A percentile compares a stretch with the other conserved stretches of the same genome.
Conservation (phyloP, 2,113 vertebrate species). For the Ptilorrhoa leucosticta region DNA sequence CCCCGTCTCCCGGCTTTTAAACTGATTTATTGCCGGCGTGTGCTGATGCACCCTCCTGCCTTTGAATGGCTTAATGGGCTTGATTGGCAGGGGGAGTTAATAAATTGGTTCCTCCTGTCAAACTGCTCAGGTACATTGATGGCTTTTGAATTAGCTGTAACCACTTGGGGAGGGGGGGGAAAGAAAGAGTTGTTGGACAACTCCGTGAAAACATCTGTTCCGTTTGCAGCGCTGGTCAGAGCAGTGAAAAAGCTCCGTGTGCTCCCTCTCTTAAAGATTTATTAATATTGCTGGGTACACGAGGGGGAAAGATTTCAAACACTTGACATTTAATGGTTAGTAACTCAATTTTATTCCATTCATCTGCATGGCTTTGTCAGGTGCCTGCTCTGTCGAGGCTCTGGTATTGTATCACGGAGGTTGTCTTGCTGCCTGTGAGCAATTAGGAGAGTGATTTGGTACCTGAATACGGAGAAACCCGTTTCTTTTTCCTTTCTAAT, state of each 20-base stretch:
- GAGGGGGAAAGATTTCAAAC: conserved; percentile 36
- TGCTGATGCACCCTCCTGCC: not conserved
- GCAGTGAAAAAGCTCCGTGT: not conserved
- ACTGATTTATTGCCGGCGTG: accelerated
- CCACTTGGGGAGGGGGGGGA: not conserved
- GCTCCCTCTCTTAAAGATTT: conserved; percentile 46
- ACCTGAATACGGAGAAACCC: not conserved
- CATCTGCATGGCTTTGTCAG: conserved; percentile 41
- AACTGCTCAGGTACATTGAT: not conserved
- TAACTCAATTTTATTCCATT: conserved; percentile 59
- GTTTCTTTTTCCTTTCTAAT: not conserved
- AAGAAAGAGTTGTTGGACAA: not conserved
- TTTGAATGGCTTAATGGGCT: not conserved
- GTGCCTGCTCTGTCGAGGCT: not conserved
- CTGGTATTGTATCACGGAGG: not conserved
- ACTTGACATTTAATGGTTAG: conserved; percentile 60
- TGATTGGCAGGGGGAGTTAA: conserved; percentile 41
- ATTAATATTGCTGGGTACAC: conserved; percentile 41
- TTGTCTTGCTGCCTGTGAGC: not conserved
- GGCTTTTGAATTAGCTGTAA: conserved; percentile 34
- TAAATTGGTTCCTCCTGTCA: conserved; percentile 37
- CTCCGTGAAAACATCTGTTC: conserved; percentile 12
- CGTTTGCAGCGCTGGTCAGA: not conserved
- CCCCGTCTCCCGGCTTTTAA: not conserved
- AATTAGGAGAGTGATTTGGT: not conserved